phyloP scores from a whole-genome alignment of 2,888 invertebrate genomes.

The Agrochola litura region DNA sequence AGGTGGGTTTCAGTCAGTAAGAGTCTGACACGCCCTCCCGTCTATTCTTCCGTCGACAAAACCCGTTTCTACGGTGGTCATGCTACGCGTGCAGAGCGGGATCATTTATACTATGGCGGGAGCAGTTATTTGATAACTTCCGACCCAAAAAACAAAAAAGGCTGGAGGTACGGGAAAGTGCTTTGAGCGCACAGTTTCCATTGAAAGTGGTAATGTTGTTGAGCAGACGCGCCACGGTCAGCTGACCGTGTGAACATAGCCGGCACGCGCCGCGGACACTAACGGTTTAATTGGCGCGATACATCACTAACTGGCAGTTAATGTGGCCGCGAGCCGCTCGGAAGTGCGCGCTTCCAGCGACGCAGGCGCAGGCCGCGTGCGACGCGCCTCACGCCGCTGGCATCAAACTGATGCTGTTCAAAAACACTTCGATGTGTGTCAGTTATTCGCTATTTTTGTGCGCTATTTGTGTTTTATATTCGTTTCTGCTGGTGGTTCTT shows the following conservation, averaged over 20 bases:
- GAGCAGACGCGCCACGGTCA: not conserved
- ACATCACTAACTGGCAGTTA: slow-evolving; percentile 53
- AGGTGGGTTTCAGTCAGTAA: too few relatives aligned
- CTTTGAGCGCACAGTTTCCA: not conserved
- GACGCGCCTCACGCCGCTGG: slow-evolving; percentile 54
- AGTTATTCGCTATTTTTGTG: slow-evolving; percentile 81
- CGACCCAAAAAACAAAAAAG: not conserved
- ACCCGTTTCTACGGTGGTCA: too few relatives aligned
- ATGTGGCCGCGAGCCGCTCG: slow-evolving; percentile 24
- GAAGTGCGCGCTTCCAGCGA: slow-evolving; percentile 51
- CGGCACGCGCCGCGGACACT: slow-evolving; percentile 22
- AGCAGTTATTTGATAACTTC: too few relatives aligned
- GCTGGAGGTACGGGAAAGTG: not conserved
- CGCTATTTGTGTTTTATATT: slow-evolving; percentile 79
- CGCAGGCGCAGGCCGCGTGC: slow-evolving; percentile 31
- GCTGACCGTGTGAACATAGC: not conserved
- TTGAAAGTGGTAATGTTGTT: not conserved
- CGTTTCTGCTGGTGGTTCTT: slow-evolving; percentile 73
- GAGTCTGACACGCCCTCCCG: too few relatives aligned
- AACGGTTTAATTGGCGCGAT: slow-evolving; percentile 53
- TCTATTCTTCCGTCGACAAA: too few relatives aligned
- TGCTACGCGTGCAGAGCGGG: too few relatives aligned
- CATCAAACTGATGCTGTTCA: slow-evolving; percentile 74
- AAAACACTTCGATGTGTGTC: slow-evolving; percentile 78
- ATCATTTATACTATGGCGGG: too few relatives aligned